phyloP scores from a whole-genome alignment of 2,888 invertebrate species.

The Cerastis leucographa region DNA sequence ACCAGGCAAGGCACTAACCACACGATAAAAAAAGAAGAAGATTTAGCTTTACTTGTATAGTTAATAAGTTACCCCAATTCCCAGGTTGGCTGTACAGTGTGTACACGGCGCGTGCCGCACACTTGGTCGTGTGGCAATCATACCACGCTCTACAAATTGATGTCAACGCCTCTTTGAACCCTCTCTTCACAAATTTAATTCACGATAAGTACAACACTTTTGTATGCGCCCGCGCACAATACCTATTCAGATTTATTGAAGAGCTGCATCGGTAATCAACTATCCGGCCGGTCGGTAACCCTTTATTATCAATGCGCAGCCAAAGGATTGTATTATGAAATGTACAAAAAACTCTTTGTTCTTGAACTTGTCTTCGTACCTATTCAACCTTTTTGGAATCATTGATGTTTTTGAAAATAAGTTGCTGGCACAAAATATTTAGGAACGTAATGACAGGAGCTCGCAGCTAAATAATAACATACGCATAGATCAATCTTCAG shows the following conservation, averaged over 20 bases:
- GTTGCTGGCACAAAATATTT: background rate
- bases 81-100: background rate
- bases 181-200: constrained; percentile 81
- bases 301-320: constrained; percentile 76
- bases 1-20: too few species aligned
- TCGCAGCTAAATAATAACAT: too few species aligned
- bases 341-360: constrained; percentile 62
- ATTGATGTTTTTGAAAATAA: constrained; percentile 2
- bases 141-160: constrained; percentile 75
- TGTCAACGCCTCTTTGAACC: constrained; percentile 83
- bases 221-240: constrained; percentile 86
- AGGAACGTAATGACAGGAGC: too few species aligned
- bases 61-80: constrained; percentile 13
- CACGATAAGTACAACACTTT: constrained; percentile 80
- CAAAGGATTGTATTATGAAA: constrained; percentile 70
- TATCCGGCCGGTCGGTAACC: constrained; percentile 82
- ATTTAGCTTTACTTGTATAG: background rate
- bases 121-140: constrained; percentile 61
- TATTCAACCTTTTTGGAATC: background rate
- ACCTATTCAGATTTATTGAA: constrained; percentile 86
- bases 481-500: too few species aligned
- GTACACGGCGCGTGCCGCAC: constrained; percentile 64
- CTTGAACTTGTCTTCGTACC: background rate
- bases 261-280: constrained; percentile 83
- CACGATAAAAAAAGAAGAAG: too few species aligned